These are phyloP conservation scores for Nasonia oneida DNA, from an alignment of 2,888 invertebrate genomes.

Conservation along the genomic window DNA sequence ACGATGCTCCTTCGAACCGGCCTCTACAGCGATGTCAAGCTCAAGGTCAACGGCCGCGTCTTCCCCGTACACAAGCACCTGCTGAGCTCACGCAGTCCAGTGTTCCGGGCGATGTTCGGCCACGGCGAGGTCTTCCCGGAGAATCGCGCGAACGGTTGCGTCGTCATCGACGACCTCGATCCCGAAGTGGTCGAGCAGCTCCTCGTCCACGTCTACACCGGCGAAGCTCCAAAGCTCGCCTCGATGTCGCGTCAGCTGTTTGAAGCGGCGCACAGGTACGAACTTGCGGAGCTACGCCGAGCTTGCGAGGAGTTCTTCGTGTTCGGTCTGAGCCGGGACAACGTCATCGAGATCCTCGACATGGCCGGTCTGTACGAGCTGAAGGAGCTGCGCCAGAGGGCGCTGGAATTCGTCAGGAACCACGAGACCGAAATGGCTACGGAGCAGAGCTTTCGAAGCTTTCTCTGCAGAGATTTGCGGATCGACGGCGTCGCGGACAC, in stretches of 20 bases:
- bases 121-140: neutral
- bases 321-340: neutral
- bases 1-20: conserved; percentile 1
- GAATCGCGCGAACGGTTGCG: neutral
- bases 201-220: neutral
- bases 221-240: neutral
- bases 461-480: neutral
- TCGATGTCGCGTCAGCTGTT: neutral
- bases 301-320: conserved; percentile 14
- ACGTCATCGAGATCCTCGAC: conserved; percentile 20
- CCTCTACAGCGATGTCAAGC: neutral
- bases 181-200: neutral
- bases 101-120: neutral
- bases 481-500: neutral
- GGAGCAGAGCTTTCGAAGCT: neutral
- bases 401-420: neutral
- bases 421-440: neutral
- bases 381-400: neutral
- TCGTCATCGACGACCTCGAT: neutral
- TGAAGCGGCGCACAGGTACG: conserved; percentile 13
- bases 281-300: neutral
- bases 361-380: neutral
- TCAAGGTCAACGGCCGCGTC: neutral
- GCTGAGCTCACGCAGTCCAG: neutral
- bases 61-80: neutral